These are phyloP conservation scores for Dermolepida albohirtum DNA, from an alignment of 2,888 invertebrate species.

Conservation along the genomic window DNA sequence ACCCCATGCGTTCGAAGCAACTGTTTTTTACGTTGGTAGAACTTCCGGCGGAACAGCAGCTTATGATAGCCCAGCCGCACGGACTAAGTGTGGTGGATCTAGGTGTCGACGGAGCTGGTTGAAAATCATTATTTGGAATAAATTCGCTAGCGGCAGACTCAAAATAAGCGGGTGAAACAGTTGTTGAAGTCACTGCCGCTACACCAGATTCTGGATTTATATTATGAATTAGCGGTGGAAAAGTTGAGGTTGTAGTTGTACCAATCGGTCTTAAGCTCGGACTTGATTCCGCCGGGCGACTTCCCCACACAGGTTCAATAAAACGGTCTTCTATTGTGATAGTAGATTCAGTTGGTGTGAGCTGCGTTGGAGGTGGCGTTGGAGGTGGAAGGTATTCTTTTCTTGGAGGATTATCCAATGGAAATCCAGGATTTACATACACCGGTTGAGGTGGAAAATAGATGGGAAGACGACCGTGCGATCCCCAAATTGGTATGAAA, in stretches of 20 bases:
- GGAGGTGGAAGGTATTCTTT: slow-evolving; percentile 49
- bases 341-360: slow-evolving; percentile 30
- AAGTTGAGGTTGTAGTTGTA: slow-evolving; percentile 47
- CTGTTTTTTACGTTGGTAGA: slow-evolving; percentile 66
- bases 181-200: slow-evolving; percentile 50
- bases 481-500: slow-evolving; percentile 59
- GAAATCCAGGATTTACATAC: slow-evolving; percentile 52
- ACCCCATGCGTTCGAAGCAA: slow-evolving; percentile 80
- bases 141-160: too few relatives aligned
- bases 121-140: too few relatives aligned
- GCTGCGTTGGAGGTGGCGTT: slow-evolving; percentile 39
- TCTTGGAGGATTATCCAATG: slow-evolving; percentile 54
- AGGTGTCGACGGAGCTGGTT: too few relatives aligned
- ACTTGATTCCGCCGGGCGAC: slow-evolving; percentile 38
- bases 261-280: slow-evolving; percentile 43
- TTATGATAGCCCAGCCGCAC: slow-evolving; percentile 81
- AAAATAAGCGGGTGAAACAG: slow-evolving; percentile 43
- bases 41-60: slow-evolving; percentile 74
- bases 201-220: slow-evolving; percentile 1
- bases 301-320: too few relatives aligned
- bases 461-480: slow-evolving; percentile 55
- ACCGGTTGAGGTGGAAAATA: slow-evolving; percentile 60
- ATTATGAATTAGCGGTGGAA: slow-evolving; percentile 52
- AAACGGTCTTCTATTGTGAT: slow-evolving; percentile 38
- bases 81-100: slow-evolving; percentile 58